These are phyloP conservation scores for Cebus imitator DNA, from an alignment of 2,113 vertebrate species.

Conservation along the genomic window DNA sequence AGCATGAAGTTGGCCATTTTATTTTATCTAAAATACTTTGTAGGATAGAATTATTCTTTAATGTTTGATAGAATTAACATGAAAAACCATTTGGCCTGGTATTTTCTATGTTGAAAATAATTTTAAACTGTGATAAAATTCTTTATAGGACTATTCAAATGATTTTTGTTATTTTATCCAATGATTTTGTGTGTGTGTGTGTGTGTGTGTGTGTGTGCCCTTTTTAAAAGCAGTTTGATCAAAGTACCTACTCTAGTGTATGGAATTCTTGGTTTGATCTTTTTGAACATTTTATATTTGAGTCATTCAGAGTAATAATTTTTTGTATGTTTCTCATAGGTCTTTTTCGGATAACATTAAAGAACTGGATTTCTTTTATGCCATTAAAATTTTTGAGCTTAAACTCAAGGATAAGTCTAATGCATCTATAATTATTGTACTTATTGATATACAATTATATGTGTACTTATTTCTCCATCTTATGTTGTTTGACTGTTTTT, in stretches of 20 bases:
- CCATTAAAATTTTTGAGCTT: neutral
- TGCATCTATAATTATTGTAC: neutral
- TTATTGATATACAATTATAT: neutral
- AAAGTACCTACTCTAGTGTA: neutral
- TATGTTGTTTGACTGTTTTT: neutral
- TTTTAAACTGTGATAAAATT: neutral
- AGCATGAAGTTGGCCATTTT: neutral
- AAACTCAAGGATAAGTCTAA: neutral
- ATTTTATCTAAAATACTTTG: neutral
- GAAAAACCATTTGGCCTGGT: neutral
- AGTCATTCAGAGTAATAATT: neutral
- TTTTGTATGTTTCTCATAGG: neutral
- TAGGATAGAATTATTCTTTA: neutral
- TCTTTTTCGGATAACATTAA: neutral
- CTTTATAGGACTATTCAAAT: neutral
- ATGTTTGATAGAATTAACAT: neutral
- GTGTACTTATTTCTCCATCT: neutral
- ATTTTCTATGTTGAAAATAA: neutral
- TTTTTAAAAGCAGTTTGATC: neutral
- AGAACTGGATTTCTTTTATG: neutral
- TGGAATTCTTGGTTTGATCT: neutral
- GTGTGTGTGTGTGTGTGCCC: no score
- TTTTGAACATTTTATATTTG: neutral
- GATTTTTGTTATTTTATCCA: neutral
- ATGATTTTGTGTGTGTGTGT: neutral